These are phyloP conservation scores for Acromyrmex charruanus DNA, from an alignment of 1,140 invertebrate genomes.

Conservation along the genomic window DNA sequence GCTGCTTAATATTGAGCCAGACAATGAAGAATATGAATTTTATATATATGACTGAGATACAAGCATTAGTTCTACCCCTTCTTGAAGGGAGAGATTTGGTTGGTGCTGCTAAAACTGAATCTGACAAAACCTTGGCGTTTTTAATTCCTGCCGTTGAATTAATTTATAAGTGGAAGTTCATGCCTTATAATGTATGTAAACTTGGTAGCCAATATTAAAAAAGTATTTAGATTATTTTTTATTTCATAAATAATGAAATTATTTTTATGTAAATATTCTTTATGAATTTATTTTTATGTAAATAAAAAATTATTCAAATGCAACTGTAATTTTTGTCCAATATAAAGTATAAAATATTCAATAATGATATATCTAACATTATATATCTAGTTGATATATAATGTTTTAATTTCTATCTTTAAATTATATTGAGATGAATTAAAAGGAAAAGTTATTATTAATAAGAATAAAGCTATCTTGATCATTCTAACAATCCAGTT, in stretches of 20 bases:
- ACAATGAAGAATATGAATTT: constrained; percentile 98
- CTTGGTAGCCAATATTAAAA: neutral
- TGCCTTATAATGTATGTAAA: constrained; percentile 95
- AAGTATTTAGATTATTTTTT: neutral
- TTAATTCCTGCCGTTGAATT: constrained; percentile 98
- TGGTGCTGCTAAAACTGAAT: constrained; percentile 99
- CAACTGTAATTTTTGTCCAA: neutral
- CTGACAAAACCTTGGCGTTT: constrained; percentile 93
- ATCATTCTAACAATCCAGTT: neutral
- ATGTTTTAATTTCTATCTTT: neutral
- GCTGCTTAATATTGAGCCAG: constrained; percentile 89
- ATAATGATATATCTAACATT: neutral
- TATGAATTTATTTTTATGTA: neutral
- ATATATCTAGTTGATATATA: neutral
- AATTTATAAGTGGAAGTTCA: constrained; percentile 96
- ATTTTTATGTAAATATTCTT: neutral
- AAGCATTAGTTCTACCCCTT: constrained; percentile 95
- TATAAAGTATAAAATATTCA: neutral
- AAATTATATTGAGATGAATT: neutral
- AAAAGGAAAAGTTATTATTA: neutral
- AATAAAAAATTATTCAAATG: neutral
- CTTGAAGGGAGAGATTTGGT: constrained; percentile 98
- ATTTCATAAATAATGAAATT: neutral
- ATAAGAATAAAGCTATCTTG: neutral
- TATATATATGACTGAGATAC: constrained; percentile 98